These are phyloP conservation scores for Lasioglossum oenotherae DNA, from an alignment of 2,888 invertebrate species.

Conservation along the genomic window DNA sequence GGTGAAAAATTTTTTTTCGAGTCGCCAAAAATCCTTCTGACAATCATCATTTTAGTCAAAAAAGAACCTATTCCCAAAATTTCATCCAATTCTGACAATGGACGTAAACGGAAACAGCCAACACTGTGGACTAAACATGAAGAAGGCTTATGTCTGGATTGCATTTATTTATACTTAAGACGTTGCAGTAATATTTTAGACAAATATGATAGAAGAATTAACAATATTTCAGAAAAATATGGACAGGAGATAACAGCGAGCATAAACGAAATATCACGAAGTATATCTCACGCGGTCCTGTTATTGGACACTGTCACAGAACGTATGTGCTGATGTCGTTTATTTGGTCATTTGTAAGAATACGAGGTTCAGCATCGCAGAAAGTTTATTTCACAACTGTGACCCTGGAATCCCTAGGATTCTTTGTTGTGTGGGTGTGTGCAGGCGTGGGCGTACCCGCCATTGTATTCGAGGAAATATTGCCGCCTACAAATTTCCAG, in stretches of 20 bases:
- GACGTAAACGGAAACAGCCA: no score
- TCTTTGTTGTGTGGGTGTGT: conserved; percentile 11
- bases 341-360: not conserved
- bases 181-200: no score
- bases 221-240: not conserved
- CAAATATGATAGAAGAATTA: not conserved
- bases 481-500: not conserved
- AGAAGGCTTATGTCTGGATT: no score
- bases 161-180: no score
- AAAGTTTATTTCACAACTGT: conserved; percentile 32
- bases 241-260: not conserved
- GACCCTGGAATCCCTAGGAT: not conserved
- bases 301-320: not conserved
- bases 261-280: not conserved
- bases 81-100: no score
- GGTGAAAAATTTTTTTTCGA: no score
- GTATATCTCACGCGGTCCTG: not conserved
- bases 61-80: no score
- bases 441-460: not conserved
- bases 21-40: no score
- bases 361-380: not conserved
- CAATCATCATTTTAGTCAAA: no score
- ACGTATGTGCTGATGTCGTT: not conserved
- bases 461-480: conserved; percentile 10
- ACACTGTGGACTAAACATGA: not conserved